These are phyloP conservation scores for Catocala nupta DNA, from an alignment of 2,888 invertebrate species.

Conservation along the genomic window DNA sequence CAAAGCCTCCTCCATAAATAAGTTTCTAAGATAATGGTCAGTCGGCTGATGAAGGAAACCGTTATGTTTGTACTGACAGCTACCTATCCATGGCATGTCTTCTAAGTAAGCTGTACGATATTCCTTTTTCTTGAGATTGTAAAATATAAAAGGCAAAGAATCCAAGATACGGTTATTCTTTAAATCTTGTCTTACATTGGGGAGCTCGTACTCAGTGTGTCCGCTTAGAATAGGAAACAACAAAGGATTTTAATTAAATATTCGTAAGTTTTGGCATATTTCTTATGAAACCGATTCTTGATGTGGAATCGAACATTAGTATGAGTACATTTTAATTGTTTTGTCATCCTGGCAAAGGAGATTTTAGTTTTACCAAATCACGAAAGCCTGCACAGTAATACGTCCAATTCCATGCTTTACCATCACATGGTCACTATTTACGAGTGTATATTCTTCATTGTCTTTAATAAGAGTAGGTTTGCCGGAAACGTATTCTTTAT, in stretches of 20 bases:
- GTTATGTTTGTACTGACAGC: conserved; percentile 95
- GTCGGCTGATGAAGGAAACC: conserved; percentile 94
- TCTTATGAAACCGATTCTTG: conserved; percentile 93
- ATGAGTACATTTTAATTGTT: conserved; percentile 90
- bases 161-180: conserved; percentile 89
- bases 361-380: conserved; percentile 23
- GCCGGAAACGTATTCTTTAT: conserved; percentile 87
- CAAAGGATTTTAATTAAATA: conserved; percentile 88
- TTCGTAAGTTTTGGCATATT: conserved; percentile 91
- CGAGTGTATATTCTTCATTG: conserved; percentile 88
- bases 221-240: conserved; percentile 95
- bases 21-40: conserved; percentile 95
- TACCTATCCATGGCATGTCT: conserved; percentile 93
- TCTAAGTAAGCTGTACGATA: conserved; percentile 94
- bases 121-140: conserved; percentile 90
- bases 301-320: conserved; percentile 95
- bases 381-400: conserved; percentile 58
- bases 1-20: conserved; percentile 89
- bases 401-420: conserved; percentile 41
- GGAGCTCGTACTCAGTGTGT: conserved; percentile 93
- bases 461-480: conserved; percentile 83
- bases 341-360: conserved; percentile 41
- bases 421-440: conserved; percentile 90
- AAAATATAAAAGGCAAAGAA: conserved; percentile 95
- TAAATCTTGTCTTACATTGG: conserved; percentile 92